These are phyloP conservation scores for Masnerella sp. DNA, from an alignment of 2,888 invertebrate genomes.

Conservation along the genomic window DNA sequence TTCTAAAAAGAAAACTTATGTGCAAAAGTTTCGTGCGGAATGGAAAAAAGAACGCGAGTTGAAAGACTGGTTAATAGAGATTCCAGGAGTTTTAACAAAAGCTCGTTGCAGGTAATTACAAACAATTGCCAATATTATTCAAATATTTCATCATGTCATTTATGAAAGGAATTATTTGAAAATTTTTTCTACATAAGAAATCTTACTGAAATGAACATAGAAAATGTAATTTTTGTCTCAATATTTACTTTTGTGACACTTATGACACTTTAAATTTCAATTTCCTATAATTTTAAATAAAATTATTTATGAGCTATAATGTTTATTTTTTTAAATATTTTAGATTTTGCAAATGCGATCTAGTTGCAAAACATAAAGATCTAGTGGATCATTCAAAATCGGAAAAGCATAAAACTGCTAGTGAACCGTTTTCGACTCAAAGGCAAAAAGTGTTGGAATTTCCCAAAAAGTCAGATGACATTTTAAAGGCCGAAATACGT, in stretches of 20 bases:
- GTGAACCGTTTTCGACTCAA: constrained; percentile 14
- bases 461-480: constrained; percentile 19
- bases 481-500: constrained; percentile 36
- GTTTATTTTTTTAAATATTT: background rate
- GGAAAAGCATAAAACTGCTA: constrained; percentile 9
- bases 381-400: constrained; percentile 8
- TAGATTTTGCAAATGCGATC: constrained; percentile 38
- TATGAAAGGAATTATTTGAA: too few relatives aligned
- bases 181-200: too few relatives aligned
- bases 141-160: too few relatives aligned
- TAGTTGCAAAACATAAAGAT: constrained; percentile 15
- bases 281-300: too few relatives aligned
- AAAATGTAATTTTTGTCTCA: too few relatives aligned
- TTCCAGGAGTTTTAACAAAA: background rate
- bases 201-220: too few relatives aligned
- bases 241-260: too few relatives aligned
- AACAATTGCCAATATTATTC: too few relatives aligned
- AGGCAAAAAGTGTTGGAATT: constrained; percentile 20
- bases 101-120: constrained; percentile 17
- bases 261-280: too few relatives aligned
- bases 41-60: constrained; percentile 5
- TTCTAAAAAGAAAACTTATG: too few relatives aligned
- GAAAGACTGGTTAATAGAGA: constrained; percentile 9
- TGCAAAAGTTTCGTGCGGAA: constrained; percentile 1
- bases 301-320: background rate